Percentiles rank a stretch among this genome's conserved stretches.
phyloP scores from a whole-genome alignment of 2,797 vertebrate species.

The Mastacembelus armatus region DNA sequence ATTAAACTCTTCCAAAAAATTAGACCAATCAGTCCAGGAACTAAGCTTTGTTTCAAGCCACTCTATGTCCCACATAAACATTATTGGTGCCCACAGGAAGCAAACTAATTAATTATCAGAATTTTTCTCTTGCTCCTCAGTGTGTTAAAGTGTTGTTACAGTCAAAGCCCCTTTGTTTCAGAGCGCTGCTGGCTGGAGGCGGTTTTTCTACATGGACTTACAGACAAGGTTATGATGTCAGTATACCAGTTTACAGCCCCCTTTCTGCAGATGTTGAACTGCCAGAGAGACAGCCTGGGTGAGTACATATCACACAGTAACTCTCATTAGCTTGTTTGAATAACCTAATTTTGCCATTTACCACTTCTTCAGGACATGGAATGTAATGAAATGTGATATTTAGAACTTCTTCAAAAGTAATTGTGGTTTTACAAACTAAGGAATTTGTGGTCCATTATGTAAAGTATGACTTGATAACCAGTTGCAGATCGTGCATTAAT shows the following conservation, averaged over 20 bases:
- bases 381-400: not conserved
- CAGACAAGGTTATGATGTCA: constrained; percentile 97
- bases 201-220: constrained; percentile 99
- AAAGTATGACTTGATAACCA: not conserved
- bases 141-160: constrained; percentile 21
- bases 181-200: constrained; percentile 94
- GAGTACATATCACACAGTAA: constrained; percentile 63
- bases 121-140: not conserved
- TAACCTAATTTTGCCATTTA: not conserved
- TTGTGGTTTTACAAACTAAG: too few species aligned
- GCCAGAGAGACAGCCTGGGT: constrained; percentile 92
- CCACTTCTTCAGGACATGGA: not conserved
- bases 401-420: not conserved
- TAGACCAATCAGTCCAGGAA: constrained; percentile 7
- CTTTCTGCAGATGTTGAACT: constrained; percentile 92
- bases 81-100: not conserved
- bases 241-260: constrained; percentile 96
- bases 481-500: not conserved
- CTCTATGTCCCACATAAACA: constrained; percentile 3
- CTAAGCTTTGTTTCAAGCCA: constrained; percentile 26
- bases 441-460: not conserved
- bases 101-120: not conserved
- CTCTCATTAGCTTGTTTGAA: constrained; percentile 10
- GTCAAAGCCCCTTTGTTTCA: constrained; percentile 70
- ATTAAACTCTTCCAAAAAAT: too few species aligned